Conservation (phyloP, 2,113 vertebrate species). For the Stomatorhinus ivindoensis region DNA sequence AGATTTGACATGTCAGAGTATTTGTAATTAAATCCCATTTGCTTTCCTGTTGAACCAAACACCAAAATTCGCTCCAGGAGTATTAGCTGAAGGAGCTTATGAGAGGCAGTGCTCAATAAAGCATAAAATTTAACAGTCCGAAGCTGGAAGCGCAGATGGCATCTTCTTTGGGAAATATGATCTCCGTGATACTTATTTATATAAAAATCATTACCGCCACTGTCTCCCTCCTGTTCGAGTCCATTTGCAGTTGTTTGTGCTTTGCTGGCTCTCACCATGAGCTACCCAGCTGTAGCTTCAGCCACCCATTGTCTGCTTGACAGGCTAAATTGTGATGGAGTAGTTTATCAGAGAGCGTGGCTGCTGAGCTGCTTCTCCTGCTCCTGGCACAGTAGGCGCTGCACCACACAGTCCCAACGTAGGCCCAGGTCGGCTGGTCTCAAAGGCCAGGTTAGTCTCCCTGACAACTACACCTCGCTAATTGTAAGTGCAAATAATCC, state of each 20-base stretch:
- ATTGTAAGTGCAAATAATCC: conserved; percentile 28
- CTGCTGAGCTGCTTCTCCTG: background rate
- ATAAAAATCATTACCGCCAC: background rate
- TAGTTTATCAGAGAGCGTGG: background rate
- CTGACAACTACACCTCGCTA: conserved; percentile 17
- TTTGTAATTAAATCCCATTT: background rate
- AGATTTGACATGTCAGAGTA: background rate
- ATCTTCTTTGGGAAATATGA: background rate
- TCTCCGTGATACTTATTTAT: background rate
- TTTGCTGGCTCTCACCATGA: background rate
- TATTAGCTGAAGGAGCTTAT: background rate
- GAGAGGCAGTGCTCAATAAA: background rate
- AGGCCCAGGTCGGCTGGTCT: background rate
- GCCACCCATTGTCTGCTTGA: background rate
- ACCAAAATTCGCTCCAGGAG: background rate
- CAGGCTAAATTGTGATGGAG: background rate
- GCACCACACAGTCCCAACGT: background rate
- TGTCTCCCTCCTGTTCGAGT: background rate
- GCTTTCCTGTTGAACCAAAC: background rate
- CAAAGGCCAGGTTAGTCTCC: conserved; percentile 11
- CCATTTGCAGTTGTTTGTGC: background rate
- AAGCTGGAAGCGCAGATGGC: background rate
- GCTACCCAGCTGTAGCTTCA: background rate
- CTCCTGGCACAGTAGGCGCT: background rate
- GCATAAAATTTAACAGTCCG: background rate